These are phyloP conservation scores for Crematogaster levior DNA, from an alignment of 2,888 invertebrate genomes.

Conservation along the genomic window DNA sequence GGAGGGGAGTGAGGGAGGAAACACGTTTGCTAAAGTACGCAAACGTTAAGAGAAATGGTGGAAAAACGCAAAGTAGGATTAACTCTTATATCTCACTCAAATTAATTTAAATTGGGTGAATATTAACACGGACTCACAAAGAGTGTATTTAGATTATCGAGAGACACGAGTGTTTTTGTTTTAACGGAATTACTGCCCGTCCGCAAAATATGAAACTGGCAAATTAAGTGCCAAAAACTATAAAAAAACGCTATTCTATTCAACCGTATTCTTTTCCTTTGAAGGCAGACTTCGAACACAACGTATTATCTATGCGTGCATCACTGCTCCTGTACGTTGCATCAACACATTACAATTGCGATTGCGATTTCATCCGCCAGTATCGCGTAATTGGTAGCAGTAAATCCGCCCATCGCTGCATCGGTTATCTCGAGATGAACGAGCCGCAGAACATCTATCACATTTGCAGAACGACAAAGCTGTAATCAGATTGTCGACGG, in stretches of 20 bases:
- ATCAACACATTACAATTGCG: not conserved
- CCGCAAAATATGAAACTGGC: not conserved
- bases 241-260: not conserved
- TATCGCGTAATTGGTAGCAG: constrained; percentile 34
- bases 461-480: constrained; percentile 71
- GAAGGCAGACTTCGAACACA: not conserved
- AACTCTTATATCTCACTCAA: constrained; percentile 10
- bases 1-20: not conserved
- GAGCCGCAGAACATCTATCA: constrained; percentile 69
- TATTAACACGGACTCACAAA: not conserved
- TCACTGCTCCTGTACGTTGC: not conserved
- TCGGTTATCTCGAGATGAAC: constrained; percentile 27
- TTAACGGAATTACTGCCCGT: not conserved
- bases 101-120: constrained; percentile 22
- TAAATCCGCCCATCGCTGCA: constrained; percentile 31
- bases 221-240: not conserved
- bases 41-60: constrained; percentile 31
- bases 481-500: constrained; percentile 73
- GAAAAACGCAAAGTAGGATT: constrained; percentile 2
- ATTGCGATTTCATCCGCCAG: constrained; percentile 20
- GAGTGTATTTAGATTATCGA: not conserved
- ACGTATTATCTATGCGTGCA: not conserved
- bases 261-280: not conserved
- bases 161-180: not conserved
- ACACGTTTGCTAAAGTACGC: constrained; percentile 10